Percentiles rank a stretch among this genome's conserved stretches.
Conservation (phyloP, 37 sponge, comb jelly and placozoan species). For the Geodia barretti region DNA sequence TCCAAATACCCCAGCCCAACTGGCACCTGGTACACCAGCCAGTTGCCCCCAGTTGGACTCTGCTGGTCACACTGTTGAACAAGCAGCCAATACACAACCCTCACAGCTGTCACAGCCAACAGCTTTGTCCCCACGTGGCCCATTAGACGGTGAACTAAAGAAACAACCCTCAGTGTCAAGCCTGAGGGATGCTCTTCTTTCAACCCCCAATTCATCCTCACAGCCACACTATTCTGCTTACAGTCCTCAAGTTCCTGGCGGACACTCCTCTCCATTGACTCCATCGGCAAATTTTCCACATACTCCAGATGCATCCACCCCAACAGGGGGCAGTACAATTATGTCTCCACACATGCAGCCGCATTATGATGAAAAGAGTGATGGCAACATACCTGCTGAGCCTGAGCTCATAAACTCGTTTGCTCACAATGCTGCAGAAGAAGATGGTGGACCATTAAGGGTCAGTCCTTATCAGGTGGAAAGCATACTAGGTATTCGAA, state of each 20-base stretch:
- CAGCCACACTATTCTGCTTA: background rate
- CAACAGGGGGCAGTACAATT: constrained; percentile 3
- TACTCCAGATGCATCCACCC: constrained; percentile 20
- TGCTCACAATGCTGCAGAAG: constrained; percentile 12
- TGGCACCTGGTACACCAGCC: background rate
- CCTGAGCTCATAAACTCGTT: constrained; percentile 15
- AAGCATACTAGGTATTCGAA: constrained; percentile 32
- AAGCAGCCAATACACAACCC: background rate
- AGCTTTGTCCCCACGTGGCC: constrained; percentile 24
- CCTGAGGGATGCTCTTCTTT: constrained; percentile 49
- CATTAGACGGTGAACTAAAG: constrained; percentile 8
- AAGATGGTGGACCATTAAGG: background rate
- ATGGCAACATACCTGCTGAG: constrained; percentile 8
- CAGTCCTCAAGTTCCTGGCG: constrained; percentile 1
- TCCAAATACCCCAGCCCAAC: background rate
- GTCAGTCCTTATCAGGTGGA: constrained; percentile 50
- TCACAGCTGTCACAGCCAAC: background rate
- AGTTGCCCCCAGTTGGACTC: background rate
- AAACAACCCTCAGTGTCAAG: constrained; percentile 59
- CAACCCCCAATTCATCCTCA: constrained; percentile 4
- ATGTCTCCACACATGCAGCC: constrained; percentile 27
- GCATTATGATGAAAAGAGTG: background rate
- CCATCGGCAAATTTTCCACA: constrained; percentile 7
- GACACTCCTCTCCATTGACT: constrained; percentile 27
- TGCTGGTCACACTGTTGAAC: background rate